Base-by-base conservation (phyloP, 2,113 vertebrate genomes). In the Dasyornis broadbenti region DNA sequence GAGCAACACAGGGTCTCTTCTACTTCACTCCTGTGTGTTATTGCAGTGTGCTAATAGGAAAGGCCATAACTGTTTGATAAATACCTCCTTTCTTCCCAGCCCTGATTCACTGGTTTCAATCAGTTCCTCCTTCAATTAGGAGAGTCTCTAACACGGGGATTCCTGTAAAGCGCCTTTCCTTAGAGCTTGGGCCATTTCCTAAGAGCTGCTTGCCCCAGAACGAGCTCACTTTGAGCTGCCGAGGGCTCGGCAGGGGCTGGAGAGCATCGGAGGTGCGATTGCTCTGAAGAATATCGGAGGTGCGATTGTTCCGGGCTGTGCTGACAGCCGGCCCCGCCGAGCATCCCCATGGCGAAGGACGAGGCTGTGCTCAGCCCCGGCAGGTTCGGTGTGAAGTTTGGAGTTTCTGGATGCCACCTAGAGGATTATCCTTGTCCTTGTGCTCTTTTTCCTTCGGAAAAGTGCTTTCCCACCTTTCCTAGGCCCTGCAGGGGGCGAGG, bases 391-490 rank as follows among this genome's bases (percentile, higher is more conserved):
- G 21, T 9, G 52, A 16, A 35, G 37, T 91, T 80, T 33, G 33
- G 85, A 71, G 82, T 40, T 73, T 72, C 60, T 65, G 56, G 92
- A 68, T 93, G 88, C 94, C 93, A 94, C 52, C 85, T 93, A 93
- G 93, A 96, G 87, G 95, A 90, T 83, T 86, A 54, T 52, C 64
- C 47, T 54, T 52, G 68, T 37, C 47, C 35, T 27, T 65, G 54
- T 92, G 22, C 52, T 86, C 40, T 61, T 83, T 83, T 76, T 80
- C 31, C 18, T 44, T 26, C 3, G 33, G 39, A 87, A 69, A 61
- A 65, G 18, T 6, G 22, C 28, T 68, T 75, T 72, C 21, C 53
- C 60, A 24, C 47, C 39, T 75, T 40, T 23, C 39, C n/a, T 7
- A 3, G 9, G n/a, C 26, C 12, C 27, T 35, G 16, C 2, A 2